Base-by-base conservation (phyloP, 37 sponge, comb jelly and placozoan genomes). In the Oscarella lobularis region DNA sequence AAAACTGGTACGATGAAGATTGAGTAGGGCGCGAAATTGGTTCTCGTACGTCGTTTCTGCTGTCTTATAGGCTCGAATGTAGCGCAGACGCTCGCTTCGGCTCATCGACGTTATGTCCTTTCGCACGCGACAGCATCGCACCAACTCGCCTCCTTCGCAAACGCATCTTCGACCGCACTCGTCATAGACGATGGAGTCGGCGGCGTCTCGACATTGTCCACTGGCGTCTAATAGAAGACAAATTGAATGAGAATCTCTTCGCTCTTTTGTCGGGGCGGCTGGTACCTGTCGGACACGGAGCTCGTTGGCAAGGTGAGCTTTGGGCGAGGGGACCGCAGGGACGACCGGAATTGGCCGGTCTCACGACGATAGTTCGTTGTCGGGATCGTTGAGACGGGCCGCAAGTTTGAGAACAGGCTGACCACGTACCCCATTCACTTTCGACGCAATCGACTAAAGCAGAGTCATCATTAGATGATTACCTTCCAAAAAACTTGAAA, bases 91-190 rank as follows among this genome's bases (percentile, higher is more conserved):
- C 31, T 81, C 81, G 3, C 35, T 36, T 36, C 74, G 76, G 2
- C 74, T 54, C 81, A 81, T 81, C 3, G 76, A 76, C 39, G 54
- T 40, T 40, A 66, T 73, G 5, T 81, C 76, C 67, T 81, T 81
- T 0, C 81, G 76, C 38, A 81, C 81, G 35, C 81, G 76, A 36
- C 76, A 76, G 66, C 81, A 81, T 37, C 75, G 38, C 30, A 31
- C 39, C 66, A 74, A 39, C 9, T 4, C 9, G n/a, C 81, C 81
- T 1, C 36, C 5, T 1, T 67, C 38, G 37, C 81, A 81, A 38
- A 54, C 38, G 76, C 81, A 81, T 35, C 76, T 31, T 29, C 81
- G 76, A 2, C 75, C 81, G 38, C 81, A 81, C 35, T 38, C 40
- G 76, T 81, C 81, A 39, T 74, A 73, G 35, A 41, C 66, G 1